A percentile compares a stretch with the other conserved stretches of the same genome.
These are phyloP conservation scores for Cotesia vestalis DNA, from an alignment of 1,140 invertebrate species.

Conservation along the genomic window DNA sequence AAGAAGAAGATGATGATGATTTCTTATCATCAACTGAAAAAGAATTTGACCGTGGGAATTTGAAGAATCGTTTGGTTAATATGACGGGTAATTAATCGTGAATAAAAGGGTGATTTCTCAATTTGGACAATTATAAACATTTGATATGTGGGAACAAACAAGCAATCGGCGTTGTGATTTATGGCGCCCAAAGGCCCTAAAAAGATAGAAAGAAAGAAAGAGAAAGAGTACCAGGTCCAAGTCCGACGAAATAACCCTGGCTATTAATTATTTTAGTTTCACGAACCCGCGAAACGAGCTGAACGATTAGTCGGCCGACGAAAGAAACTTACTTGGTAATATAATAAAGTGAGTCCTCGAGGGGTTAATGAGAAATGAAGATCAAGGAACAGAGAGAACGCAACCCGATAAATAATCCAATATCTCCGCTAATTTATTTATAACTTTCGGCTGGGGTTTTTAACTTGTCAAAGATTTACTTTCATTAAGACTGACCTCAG, in stretches of 20 bases:
- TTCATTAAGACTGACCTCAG: too few relatives aligned
- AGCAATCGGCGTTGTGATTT: conserved; percentile 62
- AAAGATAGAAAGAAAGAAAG: conserved; percentile 19
- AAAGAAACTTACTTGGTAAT: conserved; percentile 17
- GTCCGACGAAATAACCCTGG: conserved; percentile 47
- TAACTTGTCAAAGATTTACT: too few relatives aligned
- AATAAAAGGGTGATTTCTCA: conserved; percentile 1
- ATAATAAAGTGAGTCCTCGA: conserved; percentile 9
- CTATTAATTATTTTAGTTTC: conserved; percentile 49
- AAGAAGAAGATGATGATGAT: too few relatives aligned
- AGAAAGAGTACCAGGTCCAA: background rate
- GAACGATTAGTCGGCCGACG: conserved; percentile 50
- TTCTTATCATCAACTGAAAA: too few relatives aligned
- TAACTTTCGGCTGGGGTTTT: too few relatives aligned
- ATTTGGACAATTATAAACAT: background rate
- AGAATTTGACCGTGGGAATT: background rate
- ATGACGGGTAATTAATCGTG: background rate
- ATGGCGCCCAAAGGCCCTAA: conserved; percentile 44
- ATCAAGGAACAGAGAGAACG: too few relatives aligned
- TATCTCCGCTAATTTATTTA: too few relatives aligned
- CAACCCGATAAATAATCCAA: too few relatives aligned
- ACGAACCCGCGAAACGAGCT: conserved; percentile 50
- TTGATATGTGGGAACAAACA: conserved; percentile 37
- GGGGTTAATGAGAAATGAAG: background rate
- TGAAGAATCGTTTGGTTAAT: background rate